Percentiles rank a stretch among this genome's conserved stretches.
These are phyloP conservation scores for Leptopilina syphax DNA, from an alignment of 2,888 invertebrate genomes.

Conservation along the genomic window DNA sequence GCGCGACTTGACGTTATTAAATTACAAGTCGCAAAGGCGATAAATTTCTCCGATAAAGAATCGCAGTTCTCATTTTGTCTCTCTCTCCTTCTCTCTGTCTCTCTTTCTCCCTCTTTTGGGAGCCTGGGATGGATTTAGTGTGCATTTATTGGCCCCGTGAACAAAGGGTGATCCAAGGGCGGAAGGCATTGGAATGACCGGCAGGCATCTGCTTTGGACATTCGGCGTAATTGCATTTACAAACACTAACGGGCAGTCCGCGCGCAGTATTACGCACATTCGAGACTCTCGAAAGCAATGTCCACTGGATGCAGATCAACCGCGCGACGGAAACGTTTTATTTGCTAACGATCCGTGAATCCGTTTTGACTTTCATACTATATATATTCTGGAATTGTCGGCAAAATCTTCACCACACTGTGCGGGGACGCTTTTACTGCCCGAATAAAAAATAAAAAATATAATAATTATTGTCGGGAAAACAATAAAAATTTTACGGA, in stretches of 20 bases:
- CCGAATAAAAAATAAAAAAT: neutral
- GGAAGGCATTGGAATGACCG: conserved; percentile 68
- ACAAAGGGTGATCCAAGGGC: conserved; percentile 66
- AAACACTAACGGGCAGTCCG: conserved; percentile 60
- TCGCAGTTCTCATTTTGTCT: conserved; percentile 18
- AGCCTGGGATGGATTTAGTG: conserved; percentile 63
- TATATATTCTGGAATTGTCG: conserved; percentile 7
- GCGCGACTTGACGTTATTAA: conserved; percentile 34
- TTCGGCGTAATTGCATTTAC: conserved; percentile 72
- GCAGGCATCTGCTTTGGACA: conserved; percentile 72
- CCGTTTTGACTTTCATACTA: conserved; percentile 38
- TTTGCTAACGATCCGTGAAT: conserved; percentile 44
- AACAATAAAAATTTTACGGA: conserved; percentile 8
- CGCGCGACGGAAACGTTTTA: conserved; percentile 38
- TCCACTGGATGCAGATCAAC: conserved; percentile 42
- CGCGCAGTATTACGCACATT: conserved; percentile 53
- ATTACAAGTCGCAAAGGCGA: conserved; percentile 37
- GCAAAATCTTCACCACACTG: conserved; percentile 22
- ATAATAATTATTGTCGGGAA: neutral
- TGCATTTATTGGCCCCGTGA: conserved; percentile 68
- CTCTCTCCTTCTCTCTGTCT: no score
- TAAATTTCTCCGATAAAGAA: conserved; percentile 39
- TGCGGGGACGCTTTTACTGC: neutral
- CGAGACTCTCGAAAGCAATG: conserved; percentile 42
- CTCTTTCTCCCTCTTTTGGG: neutral